Conservation (phyloP, 2,888 invertebrate species). For the Lamproptera curius region DNA sequence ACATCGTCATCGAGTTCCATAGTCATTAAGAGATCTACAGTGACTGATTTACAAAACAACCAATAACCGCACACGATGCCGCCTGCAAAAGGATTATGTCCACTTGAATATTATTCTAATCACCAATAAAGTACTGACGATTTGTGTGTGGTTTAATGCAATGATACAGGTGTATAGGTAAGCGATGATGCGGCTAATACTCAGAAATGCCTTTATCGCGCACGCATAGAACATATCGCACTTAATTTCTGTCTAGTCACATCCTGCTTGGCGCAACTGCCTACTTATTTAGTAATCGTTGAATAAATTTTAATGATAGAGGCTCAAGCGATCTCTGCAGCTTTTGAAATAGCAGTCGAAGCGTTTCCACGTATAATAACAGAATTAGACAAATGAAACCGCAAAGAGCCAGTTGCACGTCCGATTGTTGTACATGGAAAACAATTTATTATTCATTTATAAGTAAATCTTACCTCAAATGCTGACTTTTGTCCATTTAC, state of each 20-base stretch:
- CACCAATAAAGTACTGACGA: not conserved
- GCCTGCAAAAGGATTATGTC: not conserved
- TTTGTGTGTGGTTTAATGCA: not conserved
- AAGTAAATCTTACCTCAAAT: constrained; percentile 10
- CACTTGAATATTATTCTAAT: not conserved
- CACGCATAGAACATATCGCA: not conserved
- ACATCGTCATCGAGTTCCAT: not conserved
- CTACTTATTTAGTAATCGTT: constrained; percentile 8
- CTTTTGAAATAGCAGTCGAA: constrained; percentile 16
- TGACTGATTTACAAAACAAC: too few species aligned
- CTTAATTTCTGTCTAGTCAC: not conserved
- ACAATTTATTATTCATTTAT: constrained; percentile 20
- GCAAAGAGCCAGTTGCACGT: constrained; percentile 1
- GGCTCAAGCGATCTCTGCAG: constrained; percentile 10
- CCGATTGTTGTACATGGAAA: constrained; percentile 17
- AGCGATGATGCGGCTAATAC: not conserved
- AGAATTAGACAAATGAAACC: constrained; percentile 18
- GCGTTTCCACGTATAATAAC: constrained; percentile 11
- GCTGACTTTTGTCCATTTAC: not conserved
- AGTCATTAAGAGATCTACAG: too few species aligned
- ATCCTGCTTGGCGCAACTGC: not conserved
- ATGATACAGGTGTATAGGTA: not conserved
- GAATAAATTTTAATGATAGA: constrained; percentile 11
- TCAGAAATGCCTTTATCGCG: not conserved
- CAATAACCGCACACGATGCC: not conserved